A percentile compares a stretch with the other conserved stretches of the same genome.
These are phyloP conservation scores for Coreius guichenoti DNA, from an alignment of 2,797 vertebrate species.

Conservation along the genomic window DNA sequence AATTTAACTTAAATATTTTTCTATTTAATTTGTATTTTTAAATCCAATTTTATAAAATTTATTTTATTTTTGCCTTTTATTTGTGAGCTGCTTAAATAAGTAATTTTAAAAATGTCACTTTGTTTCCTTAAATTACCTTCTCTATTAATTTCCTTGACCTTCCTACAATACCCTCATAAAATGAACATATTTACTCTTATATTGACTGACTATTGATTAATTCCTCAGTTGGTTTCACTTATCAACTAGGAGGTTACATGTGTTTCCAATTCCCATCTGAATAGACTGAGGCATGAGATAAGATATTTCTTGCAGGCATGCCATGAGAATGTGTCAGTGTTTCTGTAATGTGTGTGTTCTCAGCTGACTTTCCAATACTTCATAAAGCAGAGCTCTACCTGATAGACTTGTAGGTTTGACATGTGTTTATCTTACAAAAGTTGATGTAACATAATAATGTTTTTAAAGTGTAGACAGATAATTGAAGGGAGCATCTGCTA, in stretches of 20 bases:
- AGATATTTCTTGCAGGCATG: constrained; percentile 12
- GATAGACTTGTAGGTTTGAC: constrained; percentile 34
- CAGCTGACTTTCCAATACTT: constrained; percentile 65
- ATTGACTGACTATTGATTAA: constrained; percentile 5
- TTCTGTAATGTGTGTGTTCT: constrained; percentile 54
- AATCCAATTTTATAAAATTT: too few relatives aligned
- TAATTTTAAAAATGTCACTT: background rate
- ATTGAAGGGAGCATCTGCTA: background rate
- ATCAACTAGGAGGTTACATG: background rate
- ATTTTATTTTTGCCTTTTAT: too few relatives aligned
- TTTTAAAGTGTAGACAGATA: background rate
- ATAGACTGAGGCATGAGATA: constrained; percentile 7
- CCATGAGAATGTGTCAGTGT: constrained; percentile 54
- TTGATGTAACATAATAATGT: background rate
- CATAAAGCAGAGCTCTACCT: constrained; percentile 31
- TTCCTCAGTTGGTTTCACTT: background rate
- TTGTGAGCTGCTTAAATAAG: too few relatives aligned
- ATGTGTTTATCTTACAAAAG: background rate
- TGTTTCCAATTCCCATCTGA: constrained; percentile 14
- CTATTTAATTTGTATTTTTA: too few relatives aligned
- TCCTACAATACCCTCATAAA: background rate
- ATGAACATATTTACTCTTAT: background rate
- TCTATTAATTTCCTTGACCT: background rate
- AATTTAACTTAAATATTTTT: too few relatives aligned
- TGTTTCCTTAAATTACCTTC: background rate